phyloP scores from a whole-genome alignment of 2,113 vertebrate species.

The Oncorhynchus nerka region DNA sequence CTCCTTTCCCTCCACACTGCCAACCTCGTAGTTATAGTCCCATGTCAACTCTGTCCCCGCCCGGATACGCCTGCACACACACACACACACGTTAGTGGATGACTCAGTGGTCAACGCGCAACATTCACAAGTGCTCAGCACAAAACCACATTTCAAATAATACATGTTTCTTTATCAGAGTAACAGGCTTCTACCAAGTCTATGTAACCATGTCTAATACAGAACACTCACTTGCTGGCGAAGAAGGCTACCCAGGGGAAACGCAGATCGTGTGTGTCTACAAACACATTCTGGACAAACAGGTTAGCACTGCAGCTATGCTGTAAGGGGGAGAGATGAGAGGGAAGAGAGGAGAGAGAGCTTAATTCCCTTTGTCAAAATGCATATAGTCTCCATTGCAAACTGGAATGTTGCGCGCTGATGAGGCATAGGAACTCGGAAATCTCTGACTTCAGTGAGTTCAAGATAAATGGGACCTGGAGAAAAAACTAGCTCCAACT shows the following conservation, averaged over 20 bases:
- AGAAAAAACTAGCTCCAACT: too few relatives aligned
- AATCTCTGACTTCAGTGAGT: too few relatives aligned
- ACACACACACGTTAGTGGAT: background rate
- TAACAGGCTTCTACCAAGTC: too few relatives aligned
- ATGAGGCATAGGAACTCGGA: too few relatives aligned
- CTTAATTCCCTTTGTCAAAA: background rate
- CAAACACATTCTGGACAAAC: conserved; percentile 88
- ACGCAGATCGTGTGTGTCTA: conserved; percentile 87
- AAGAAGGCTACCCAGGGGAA: conserved; percentile 91
- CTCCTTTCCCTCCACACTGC: conserved; percentile 95
- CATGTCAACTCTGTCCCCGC: conserved; percentile 87
- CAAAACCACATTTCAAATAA: background rate
- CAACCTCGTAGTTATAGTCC: conserved; percentile 89
- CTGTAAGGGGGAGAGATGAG: conserved; percentile 53
- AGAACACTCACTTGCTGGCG: conserved; percentile 78
- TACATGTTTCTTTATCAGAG: too few relatives aligned
- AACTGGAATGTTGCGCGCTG: too few relatives aligned
- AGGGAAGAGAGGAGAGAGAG: background rate
- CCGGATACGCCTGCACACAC: conserved; percentile 81
- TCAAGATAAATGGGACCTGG: too few relatives aligned
- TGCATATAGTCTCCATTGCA: too few relatives aligned
- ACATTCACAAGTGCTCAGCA: background rate
- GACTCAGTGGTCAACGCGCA: background rate
- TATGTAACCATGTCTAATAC: background rate
- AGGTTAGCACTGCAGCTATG: conserved; percentile 89